phyloP scores from a whole-genome alignment of 2,797 vertebrate species.

The Lepidocolaptes lacrymiger region DNA sequence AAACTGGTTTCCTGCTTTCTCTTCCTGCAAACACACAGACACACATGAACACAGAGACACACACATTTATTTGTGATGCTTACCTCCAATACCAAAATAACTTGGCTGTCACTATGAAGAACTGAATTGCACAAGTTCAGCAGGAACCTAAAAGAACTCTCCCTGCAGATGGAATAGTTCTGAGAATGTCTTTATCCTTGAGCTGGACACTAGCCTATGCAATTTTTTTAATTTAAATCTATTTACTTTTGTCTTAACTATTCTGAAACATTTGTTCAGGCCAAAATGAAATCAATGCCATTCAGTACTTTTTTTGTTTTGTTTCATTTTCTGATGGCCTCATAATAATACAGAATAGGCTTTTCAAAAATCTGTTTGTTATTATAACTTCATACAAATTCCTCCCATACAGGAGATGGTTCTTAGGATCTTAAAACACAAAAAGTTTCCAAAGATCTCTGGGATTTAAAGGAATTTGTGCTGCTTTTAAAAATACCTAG shows the following conservation, averaged over 20 bases:
- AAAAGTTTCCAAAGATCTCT: conserved; percentile 42
- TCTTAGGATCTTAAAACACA: conserved; percentile 29
- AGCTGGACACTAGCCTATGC: conserved; percentile 15
- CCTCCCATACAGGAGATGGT: conserved; percentile 39
- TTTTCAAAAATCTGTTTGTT: conserved; percentile 65
- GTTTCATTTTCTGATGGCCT: conserved; percentile 27
- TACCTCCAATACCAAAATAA: not conserved
- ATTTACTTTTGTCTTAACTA: conserved; percentile 66
- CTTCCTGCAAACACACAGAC: not conserved
- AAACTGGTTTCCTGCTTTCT: not conserved
- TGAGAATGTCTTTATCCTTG: conserved; percentile 23
- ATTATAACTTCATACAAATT: conserved; percentile 56
- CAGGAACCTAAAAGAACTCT: conserved; percentile 34
- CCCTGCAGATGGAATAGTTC: conserved; percentile 7
- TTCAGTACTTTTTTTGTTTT: not conserved
- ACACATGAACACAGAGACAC: not conserved
- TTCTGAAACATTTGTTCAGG: conserved; percentile 61
- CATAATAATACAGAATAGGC: conserved; percentile 56
- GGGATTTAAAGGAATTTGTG: conserved; percentile 65
- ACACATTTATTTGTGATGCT: not conserved
- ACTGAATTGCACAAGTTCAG: not conserved
- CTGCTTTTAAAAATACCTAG: conserved; percentile 50
- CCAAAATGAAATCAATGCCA: conserved; percentile 55
- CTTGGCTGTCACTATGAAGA: not conserved
- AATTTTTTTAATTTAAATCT: conserved; percentile 57